Base-by-base conservation (phyloP, 1,140 invertebrate genomes). In the Apocrypta bakeri region DNA sequence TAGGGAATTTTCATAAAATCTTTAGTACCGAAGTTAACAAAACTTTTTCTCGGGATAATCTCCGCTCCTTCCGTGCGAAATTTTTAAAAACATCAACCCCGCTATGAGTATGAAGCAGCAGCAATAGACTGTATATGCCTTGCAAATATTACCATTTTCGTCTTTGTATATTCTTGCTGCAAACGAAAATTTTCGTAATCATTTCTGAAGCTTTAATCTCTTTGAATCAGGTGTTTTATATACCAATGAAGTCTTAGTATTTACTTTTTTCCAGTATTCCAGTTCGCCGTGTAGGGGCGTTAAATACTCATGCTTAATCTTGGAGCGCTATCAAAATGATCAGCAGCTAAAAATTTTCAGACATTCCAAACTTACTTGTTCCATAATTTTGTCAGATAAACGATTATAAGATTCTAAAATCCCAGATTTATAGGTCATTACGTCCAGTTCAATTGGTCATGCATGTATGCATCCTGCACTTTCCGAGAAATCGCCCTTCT, bases 401-500 rank as follows among this genome's bases (percentile, higher is more conserved):
- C 48, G 48, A 37, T 40, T 17, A 25, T 40, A 31, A 71, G 1
- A 48, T 7, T 66, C 29, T 82, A 82, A 82, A 82, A 61, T 71
- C 37, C 40, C 61, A n/a, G 77, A 37, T 42, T n/a, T 56, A 78
- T 40, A 68, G 68, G 8, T 48, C 74, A 75, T 82, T 78, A 78
- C 24, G 25, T 82, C 78, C 75, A 64, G 78, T 82, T 82, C 75
- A 78, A 21, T 42, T 72, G 66, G 81, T 78, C 81, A 82, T 64
- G 81, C 81, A 42, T 11, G 40, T 76, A 77, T 11, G 40, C 71
- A 77, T 77, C 81, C 66, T 82, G 74, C 74, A 48, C 56, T 73
- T 82, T 82, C 81, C 24, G 29, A 64, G 81, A 82, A 82, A 82
- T 82, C 75, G 73, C 81, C 81, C 81, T 82, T 68, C 81, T 72